Percentiles rank a stretch among this genome's conserved stretches.
Evolutionary conservation across 1,140 invertebrate genomes (phyloP).

Genomic region (Eumaeus atala): DNA sequence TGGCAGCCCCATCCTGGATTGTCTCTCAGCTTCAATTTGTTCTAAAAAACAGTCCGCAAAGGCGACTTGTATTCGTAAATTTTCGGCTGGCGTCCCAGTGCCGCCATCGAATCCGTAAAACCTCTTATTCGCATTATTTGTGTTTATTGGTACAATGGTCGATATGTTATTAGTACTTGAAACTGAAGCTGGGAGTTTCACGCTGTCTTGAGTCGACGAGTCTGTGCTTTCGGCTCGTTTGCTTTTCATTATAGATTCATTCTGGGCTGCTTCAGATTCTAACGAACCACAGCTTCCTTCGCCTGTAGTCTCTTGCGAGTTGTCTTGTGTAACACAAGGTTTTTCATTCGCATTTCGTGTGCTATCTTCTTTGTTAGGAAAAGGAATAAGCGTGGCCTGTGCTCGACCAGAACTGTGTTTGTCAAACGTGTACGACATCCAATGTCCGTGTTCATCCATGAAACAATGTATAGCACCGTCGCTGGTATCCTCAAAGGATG

Average conservation of each 20-base stretch:
- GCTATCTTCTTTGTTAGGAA: conserved; percentile 63
- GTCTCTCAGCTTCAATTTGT: conserved; percentile 65
- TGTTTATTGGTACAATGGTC: conserved; percentile 60
- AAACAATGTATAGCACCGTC: conserved; percentile 93
- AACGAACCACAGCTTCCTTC: conserved; percentile 66
- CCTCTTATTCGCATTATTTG: conserved; percentile 57
- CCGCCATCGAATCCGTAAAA: conserved; percentile 64
- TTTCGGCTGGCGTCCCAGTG: conserved; percentile 46
- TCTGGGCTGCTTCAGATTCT: conserved; percentile 61
- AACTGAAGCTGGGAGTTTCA: conserved; percentile 52
- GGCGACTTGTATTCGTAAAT: conserved; percentile 58
- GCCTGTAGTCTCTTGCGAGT: conserved; percentile 57
- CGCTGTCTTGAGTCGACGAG: conserved; percentile 70
- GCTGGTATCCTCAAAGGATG: conserved; percentile 89
- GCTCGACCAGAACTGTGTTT: conserved; percentile 74
- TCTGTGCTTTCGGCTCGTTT: conserved; percentile 64
- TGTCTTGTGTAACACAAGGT: conserved; percentile 50
- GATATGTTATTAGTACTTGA: conserved; percentile 70
- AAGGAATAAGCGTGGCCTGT: conserved; percentile 47
- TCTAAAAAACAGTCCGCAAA: conserved; percentile 66
- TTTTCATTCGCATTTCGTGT: conserved; percentile 59
- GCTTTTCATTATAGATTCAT: conserved; percentile 56
- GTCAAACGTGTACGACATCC: conserved; percentile 91
- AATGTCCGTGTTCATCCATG: conserved; percentile 80
- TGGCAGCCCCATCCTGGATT: conserved; percentile 62